Evolutionary conservation across 2,888 invertebrate genomes (phyloP).

Genomic region (Prenolepis imparis): DNA sequence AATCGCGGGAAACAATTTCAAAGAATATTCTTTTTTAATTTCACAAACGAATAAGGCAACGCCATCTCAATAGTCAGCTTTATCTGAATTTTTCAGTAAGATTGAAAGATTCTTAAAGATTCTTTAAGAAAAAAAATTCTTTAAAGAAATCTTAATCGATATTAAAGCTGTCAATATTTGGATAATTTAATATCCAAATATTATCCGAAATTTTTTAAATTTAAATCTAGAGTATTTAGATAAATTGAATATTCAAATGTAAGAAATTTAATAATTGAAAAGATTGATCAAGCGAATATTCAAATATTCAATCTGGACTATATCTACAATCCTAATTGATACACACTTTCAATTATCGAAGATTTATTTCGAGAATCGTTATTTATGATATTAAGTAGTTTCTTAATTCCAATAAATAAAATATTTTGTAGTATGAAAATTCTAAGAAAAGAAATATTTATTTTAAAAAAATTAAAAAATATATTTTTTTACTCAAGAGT

Average conservation of each 20-base stretch:
- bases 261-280: background rate
- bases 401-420: background rate
- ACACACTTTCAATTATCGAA: background rate
- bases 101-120: background rate
- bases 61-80: conserved; percentile 9
- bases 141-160: background rate
- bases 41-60: background rate
- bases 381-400: background rate
- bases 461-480: background rate
- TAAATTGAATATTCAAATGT: background rate
- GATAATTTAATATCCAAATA: conserved; percentile 11
- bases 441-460: background rate
- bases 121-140: background rate
- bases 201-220: background rate
- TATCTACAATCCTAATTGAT: conserved; percentile 3
- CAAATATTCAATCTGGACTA: background rate
- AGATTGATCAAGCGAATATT: background rate
- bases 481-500: background rate
- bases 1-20: conserved; percentile 15
- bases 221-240: background rate
- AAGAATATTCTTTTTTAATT: conserved; percentile 37
- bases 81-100: background rate
- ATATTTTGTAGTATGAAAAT: background rate
- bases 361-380: background rate
- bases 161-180: background rate